phyloP scores from a whole-genome alignment of 2,888 invertebrate species.

The Calameuta pallipes region DNA sequence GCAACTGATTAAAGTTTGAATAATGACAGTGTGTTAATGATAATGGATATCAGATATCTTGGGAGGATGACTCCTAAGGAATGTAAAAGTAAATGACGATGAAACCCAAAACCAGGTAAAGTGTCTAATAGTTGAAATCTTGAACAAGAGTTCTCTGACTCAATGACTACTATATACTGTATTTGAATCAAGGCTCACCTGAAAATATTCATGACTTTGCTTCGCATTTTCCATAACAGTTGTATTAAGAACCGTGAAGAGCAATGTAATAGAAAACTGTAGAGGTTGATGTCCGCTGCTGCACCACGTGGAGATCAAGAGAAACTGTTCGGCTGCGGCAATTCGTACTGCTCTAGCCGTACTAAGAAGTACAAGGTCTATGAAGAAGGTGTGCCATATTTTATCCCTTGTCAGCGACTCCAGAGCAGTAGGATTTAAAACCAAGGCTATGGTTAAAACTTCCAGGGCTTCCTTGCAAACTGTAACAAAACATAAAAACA shows the following conservation, averaged over 20 bases:
- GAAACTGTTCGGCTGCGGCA: conserved; percentile 86
- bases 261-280: conserved; percentile 74
- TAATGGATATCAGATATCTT: no score
- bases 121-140: not conserved
- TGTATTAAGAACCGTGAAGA: conserved; percentile 76
- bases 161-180: no score
- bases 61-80: no score
- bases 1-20: no score
- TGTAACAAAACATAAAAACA: conserved; percentile 51
- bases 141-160: not conserved
- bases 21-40: no score
- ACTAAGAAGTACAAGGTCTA: conserved; percentile 88
- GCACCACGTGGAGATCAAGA: conserved; percentile 85
- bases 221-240: conserved; percentile 76
- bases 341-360: conserved; percentile 79
- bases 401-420: conserved; percentile 84
- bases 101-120: not conserved
- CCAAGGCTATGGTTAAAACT: conserved; percentile 89
- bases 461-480: conserved; percentile 94
- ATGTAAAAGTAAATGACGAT: no score
- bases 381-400: conserved; percentile 89
- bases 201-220: conserved; percentile 83
- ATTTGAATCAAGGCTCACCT: conserved; percentile 57
- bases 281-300: conserved; percentile 73
- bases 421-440: conserved; percentile 87